These are phyloP conservation scores for Drosophila setifemur DNA, from an alignment of 1,140 invertebrate genomes.

Conservation along the genomic window DNA sequence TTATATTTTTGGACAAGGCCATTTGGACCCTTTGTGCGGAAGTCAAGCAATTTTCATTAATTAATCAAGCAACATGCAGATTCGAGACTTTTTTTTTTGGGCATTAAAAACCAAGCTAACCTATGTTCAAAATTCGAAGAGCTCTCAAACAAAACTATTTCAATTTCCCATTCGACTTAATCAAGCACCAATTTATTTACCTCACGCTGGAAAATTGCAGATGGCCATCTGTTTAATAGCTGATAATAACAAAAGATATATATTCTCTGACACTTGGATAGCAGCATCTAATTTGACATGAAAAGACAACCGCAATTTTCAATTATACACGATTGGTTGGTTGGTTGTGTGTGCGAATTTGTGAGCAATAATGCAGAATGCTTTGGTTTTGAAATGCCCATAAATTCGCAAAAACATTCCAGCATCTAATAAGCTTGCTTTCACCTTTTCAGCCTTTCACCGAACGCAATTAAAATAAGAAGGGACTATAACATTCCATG, in stretches of 20 bases:
- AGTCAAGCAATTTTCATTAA: slow-evolving; percentile 3
- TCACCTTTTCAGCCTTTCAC: slow-evolving; percentile 14
- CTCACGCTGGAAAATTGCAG: neutral
- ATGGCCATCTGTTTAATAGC: slow-evolving; percentile 12
- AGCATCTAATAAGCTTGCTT: slow-evolving; percentile 27
- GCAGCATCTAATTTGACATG: neutral
- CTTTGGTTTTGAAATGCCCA: slow-evolving; percentile 25
- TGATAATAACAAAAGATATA: slow-evolving; percentile 31
- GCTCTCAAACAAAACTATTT: too few relatives aligned
- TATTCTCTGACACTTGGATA: slow-evolving; percentile 5
- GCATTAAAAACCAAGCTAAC: neutral
- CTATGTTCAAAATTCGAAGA: too few relatives aligned
- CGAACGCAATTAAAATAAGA: slow-evolving; percentile 38
- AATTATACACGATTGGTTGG: slow-evolving; percentile 38
- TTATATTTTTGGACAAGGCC: slow-evolving; percentile 42
- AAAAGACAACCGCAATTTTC: slow-evolving; percentile 35
- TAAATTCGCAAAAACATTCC: slow-evolving; percentile 25
- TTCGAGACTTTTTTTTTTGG: neutral
- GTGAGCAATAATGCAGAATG: slow-evolving; percentile 30
- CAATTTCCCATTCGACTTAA: neutral
- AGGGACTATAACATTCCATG: slow-evolving; percentile 4
- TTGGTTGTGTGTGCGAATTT: slow-evolving; percentile 38
- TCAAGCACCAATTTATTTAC: slow-evolving; percentile 1
- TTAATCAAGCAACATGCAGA: slow-evolving; percentile 17
- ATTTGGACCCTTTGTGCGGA: slow-evolving; percentile 10